These are phyloP conservation scores for Drosophila quinaria DNA, from an alignment of 2,888 invertebrate species.

Conservation along the genomic window DNA sequence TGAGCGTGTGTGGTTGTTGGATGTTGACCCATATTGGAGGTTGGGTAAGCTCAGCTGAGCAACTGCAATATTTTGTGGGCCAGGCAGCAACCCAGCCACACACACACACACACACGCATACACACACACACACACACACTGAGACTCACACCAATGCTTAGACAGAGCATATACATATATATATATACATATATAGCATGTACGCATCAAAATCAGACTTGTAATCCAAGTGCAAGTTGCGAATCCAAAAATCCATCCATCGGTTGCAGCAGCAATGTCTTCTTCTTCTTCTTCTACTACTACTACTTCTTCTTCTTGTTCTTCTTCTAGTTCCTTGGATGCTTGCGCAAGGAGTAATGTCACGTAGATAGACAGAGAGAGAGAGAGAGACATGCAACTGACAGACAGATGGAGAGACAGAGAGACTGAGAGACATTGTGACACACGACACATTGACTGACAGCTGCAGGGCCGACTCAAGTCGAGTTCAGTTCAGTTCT, in stretches of 20 bases:
- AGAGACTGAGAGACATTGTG: conserved; percentile 82
- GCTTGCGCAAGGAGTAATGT: conserved; percentile 72
- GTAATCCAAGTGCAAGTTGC: conserved; percentile 82
- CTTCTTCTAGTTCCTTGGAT: conserved; percentile 6
- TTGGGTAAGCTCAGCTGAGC: conserved; percentile 43
- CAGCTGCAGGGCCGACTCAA: conserved; percentile 71
- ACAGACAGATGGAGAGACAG: conserved; percentile 84
- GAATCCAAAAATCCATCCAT: conserved; percentile 82
- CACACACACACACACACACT: not conserved
- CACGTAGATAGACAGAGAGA: conserved; percentile 82
- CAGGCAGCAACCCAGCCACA: conserved; percentile 24
- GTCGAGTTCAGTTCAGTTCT: conserved; percentile 9
- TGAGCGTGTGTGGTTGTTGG: conserved; percentile 16
- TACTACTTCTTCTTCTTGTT: not conserved
- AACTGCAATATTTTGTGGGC: conserved; percentile 67
- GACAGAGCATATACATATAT: not conserved
- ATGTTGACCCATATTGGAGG: conserved; percentile 65
- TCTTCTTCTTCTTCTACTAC: conserved; percentile 15
- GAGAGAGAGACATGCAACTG: conserved; percentile 83
- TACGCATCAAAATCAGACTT: conserved; percentile 83
- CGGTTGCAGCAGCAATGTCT: conserved; percentile 64
- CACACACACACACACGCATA: conserved; percentile 12
- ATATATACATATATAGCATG: conserved; percentile 51
- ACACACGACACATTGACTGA: conserved; percentile 84
- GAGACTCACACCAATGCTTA: conserved; percentile 13